Percentiles rank a stretch among this genome's conserved stretches.
These are phyloP conservation scores for Premnoplex brunnescens DNA, from an alignment of 2,797 vertebrate genomes.

Conservation along the genomic window DNA sequence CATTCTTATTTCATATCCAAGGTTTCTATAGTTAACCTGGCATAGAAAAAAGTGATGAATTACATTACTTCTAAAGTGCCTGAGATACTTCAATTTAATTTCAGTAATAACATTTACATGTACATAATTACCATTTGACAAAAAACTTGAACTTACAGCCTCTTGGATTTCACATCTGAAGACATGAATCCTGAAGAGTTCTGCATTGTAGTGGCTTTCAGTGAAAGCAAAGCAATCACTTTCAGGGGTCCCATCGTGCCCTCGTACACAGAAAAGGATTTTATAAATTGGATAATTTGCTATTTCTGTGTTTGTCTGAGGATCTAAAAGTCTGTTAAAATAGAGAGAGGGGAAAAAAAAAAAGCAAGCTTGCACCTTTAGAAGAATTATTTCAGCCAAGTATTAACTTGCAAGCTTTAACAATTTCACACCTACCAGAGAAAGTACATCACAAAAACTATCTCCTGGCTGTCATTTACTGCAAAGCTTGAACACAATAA, in stretches of 20 bases:
- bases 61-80: background rate
- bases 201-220: slow-evolving; percentile 97
- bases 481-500: background rate
- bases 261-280: slow-evolving; percentile 97
- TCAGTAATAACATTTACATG: background rate
- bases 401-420: background rate
- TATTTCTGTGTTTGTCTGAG: slow-evolving; percentile 92
- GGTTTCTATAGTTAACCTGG: background rate
- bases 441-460: background rate
- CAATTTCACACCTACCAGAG: background rate
- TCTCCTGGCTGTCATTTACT: background rate
- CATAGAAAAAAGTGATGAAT: background rate
- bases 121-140: background rate
- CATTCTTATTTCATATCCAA: background rate
- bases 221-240: slow-evolving; percentile 99
- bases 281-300: slow-evolving; percentile 98
- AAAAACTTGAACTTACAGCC: slow-evolving; percentile 85
- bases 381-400: background rate
- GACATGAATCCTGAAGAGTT: slow-evolving; percentile 99
- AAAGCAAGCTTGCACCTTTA: background rate
- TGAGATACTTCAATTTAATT: background rate
- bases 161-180: slow-evolving; percentile 99
- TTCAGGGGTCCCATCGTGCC: slow-evolving; percentile 93
- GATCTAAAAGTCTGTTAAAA: slow-evolving; percentile 89
- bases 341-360: background rate